Evolutionary conservation across 2,113 vertebrate genomes (phyloP), one percentile per base, ranked within the genome.

Genomic region (Rostratula benghalensis): DNA sequence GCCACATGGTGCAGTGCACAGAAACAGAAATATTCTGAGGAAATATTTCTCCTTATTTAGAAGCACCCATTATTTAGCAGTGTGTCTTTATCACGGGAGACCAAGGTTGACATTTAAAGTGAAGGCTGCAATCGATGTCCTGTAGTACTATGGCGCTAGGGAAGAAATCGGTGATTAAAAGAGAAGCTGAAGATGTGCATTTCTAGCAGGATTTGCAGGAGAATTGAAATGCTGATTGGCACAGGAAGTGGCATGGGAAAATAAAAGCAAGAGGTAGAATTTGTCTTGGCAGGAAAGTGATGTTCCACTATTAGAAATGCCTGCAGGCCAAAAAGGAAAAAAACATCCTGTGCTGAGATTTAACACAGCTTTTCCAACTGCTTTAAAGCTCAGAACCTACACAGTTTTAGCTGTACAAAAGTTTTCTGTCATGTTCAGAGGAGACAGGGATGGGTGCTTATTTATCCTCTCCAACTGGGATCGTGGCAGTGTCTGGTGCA

Each of bases 241-340:
- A 64, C 65, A 91, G 90, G 77, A 97, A 92, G 76, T 73, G 31
- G 92, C 95, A 90, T 82, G 92, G 86, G 86, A 94, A 97, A 96
- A 97, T 95, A 95, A 96, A 96, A 96, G 88, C 92, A 92, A 96
- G 93, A 92, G 89, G 88, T 96, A 92, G 90, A 94, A 94, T 95
- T 96, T 95, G 83, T 95, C 90, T 96, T 97, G 94, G 95, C 95
- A 96, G 88, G 76, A 92, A 91, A 95, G 86, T 65, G 93, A 48
- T 96, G 90, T 95, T 96, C 92, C 73, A 90, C 83, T 96, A 95
- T 95, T 96, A 96, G 96, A 93, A 94, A 94, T 83, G 84, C 78
- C 82, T 83, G 79, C 84, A 83, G 93, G 92, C 92, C 94, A 94
- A 87, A 78, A 83, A 67, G 61, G 53, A 93, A 92, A 84, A 84